Conservation (phyloP, 2,888 invertebrate species). For the Drosophila neotestacea region DNA sequence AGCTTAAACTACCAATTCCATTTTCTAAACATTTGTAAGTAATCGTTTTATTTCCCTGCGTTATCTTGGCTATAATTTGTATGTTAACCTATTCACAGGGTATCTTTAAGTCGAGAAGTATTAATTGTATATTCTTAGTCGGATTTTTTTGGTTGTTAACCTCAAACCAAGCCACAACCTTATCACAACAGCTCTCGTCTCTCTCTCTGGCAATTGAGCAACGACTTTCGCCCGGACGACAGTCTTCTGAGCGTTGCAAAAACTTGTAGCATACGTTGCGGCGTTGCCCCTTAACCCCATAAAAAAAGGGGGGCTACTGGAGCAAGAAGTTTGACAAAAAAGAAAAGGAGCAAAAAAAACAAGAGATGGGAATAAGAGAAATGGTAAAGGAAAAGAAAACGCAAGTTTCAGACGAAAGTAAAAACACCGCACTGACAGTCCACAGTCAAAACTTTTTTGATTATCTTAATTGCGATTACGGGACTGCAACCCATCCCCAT, state of each 20-base stretch:
- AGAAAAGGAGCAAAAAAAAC: not conserved
- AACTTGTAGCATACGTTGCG: conserved; percentile 59
- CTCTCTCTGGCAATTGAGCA: conserved; percentile 33
- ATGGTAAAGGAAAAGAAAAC: conserved; percentile 5
- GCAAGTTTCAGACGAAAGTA: conserved; percentile 62
- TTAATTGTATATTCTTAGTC: too few species aligned
- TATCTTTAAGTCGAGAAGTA: not conserved
- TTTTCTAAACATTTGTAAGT: too few species aligned
- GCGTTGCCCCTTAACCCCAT: conserved; percentile 8
- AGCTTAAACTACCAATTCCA: too few species aligned
- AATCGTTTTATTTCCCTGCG: too few species aligned
- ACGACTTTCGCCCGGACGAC: conserved; percentile 39
- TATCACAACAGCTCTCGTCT: conserved; percentile 29
- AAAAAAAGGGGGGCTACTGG: conserved; percentile 10
- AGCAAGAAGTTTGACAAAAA: conserved; percentile 25
- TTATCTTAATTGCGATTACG: conserved; percentile 80
- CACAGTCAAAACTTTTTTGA: conserved; percentile 80
- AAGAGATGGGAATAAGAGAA: conserved; percentile 18
- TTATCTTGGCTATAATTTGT: not conserved
- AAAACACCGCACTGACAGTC: conserved; percentile 70
- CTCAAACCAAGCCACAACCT: conserved; percentile 31
- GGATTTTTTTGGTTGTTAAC: conserved; percentile 6
- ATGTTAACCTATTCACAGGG: not conserved
- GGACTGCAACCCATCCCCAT: conserved; percentile 33
- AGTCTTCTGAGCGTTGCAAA: conserved; percentile 37